Evolutionary conservation across 37 sponge, comb jelly and placozoan species (phyloP).

Genomic region (Chondrosia reniformis): DNA sequence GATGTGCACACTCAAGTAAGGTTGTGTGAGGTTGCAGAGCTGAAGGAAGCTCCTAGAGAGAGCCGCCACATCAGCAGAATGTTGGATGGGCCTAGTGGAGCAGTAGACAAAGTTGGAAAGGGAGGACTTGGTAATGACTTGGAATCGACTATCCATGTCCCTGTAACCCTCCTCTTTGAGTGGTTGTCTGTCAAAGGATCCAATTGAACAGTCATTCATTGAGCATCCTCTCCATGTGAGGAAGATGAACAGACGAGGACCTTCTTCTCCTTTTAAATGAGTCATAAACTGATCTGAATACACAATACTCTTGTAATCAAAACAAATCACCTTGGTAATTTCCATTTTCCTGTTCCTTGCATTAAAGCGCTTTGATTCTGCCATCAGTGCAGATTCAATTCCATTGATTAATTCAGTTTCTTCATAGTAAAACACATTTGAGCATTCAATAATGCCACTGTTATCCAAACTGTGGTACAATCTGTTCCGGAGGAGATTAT

Average conservation of each 20-base stretch:
- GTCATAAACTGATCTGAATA: too few relatives aligned
- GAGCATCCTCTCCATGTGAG: conserved; percentile 14
- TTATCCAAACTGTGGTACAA: too few relatives aligned
- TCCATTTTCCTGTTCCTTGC: neutral
- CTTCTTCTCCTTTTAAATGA: neutral
- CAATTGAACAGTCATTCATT: neutral
- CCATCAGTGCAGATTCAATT: neutral
- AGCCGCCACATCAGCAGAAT: neutral
- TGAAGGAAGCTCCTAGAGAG: neutral
- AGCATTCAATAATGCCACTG: neutral
- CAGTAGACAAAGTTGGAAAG: neutral
- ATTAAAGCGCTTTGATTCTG: neutral
- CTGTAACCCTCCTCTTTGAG: neutral
- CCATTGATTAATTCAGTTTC: neutral
- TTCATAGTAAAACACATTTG: neutral
- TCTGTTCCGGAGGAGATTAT: neutral
- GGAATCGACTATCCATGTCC: neutral
- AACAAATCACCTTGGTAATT: neutral
- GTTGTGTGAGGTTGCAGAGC: neutral
- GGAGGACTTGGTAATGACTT: neutral
- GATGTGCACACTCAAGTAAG: conserved; percentile 33
- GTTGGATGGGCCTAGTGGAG: neutral
- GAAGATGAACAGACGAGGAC: neutral
- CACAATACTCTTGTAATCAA: neutral
- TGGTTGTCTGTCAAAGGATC: neutral